Evolutionary conservation across 2,113 vertebrate species (phyloP).

Genomic region (Caranx melampygus): DNA sequence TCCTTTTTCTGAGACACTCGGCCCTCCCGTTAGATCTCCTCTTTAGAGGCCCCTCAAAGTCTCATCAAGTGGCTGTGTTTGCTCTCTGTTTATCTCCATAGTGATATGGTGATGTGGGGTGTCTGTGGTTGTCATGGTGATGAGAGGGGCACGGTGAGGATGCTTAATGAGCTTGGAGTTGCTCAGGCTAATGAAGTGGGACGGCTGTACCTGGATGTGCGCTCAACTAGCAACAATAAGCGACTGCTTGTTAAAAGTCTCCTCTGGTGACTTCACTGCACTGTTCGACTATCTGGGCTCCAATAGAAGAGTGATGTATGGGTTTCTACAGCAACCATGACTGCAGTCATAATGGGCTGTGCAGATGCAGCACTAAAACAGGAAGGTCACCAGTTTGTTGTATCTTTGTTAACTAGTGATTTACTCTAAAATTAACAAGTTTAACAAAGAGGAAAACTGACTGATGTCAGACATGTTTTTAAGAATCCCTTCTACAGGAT

Average conservation of each 20-base stretch:
- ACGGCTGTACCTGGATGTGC: constrained; percentile 39
- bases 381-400: not conserved
- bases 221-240: constrained; percentile 42
- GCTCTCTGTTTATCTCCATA: constrained; percentile 48
- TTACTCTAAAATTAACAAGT: constrained; percentile 10
- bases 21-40: constrained; percentile 5
- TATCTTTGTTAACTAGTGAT: constrained; percentile 30
- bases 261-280: constrained; percentile 20
- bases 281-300: constrained; percentile 10
- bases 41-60: constrained; percentile 4
- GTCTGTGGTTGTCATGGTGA: constrained; percentile 69
- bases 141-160: constrained; percentile 38
- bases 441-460: not conserved
- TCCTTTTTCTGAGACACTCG: constrained; percentile 4
- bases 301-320: constrained; percentile 7
- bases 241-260: constrained; percentile 62
- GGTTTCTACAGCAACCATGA: constrained; percentile 25
- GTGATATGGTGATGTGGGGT: constrained; percentile 55
- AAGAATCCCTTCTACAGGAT: constrained; percentile 11
- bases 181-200: constrained; percentile 64
- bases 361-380: not conserved
- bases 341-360: constrained; percentile 28
- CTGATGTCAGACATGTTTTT: not conserved
- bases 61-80: constrained; percentile 48
- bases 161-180: constrained; percentile 69